A percentile compares a stretch with the other conserved stretches of the same genome.
Conservation (phyloP, 2,797 vertebrate species). For the Lateolabrax maculatus region DNA sequence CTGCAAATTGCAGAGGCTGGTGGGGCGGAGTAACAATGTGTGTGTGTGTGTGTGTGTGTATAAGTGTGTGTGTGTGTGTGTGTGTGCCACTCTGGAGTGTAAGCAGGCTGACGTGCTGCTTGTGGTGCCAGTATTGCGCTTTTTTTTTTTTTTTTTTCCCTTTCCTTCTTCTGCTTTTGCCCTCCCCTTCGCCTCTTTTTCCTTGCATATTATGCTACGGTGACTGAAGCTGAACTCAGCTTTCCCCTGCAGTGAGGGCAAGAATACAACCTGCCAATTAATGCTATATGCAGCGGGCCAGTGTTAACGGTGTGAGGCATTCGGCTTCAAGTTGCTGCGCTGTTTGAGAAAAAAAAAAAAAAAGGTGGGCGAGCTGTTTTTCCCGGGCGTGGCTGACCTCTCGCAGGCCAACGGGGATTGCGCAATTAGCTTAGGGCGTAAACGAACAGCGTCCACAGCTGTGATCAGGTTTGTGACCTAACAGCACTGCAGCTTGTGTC, state of each 20-base stretch:
- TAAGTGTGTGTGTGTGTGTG: conserved; percentile 40
- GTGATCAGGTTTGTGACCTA: conserved; percentile 79
- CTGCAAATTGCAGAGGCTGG: conserved; percentile 78
- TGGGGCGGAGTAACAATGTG: conserved; percentile 68
- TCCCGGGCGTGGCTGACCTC: conserved; percentile 61
- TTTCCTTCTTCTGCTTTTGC: conserved; percentile 31
- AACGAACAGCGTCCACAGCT: conserved; percentile 68
- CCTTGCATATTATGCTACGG: conserved; percentile 79
- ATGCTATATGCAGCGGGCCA: conserved; percentile 72
- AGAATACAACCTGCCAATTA: conserved; percentile 79
- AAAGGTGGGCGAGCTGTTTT: conserved; percentile 54
- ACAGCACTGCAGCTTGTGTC: conserved; percentile 76
- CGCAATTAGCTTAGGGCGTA: conserved; percentile 53
- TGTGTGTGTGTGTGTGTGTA: conserved; percentile 34
- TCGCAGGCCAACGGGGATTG: conserved; percentile 47
- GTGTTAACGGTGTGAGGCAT: conserved; percentile 73
- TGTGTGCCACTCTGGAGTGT: conserved; percentile 77
- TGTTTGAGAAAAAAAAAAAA: conserved; percentile 36
- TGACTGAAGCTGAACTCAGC: conserved; percentile 77
- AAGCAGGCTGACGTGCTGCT: conserved; percentile 78
- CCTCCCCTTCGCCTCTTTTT: conserved; percentile 61
- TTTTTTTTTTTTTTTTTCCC: conserved; percentile 38
- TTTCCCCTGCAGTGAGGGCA: conserved; percentile 80
- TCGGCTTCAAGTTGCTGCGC: conserved; percentile 60
- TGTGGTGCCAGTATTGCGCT: conserved; percentile 79